Evolutionary conservation across 1,140 invertebrate species (phyloP).

Genomic region (Glossosoma conforme): DNA sequence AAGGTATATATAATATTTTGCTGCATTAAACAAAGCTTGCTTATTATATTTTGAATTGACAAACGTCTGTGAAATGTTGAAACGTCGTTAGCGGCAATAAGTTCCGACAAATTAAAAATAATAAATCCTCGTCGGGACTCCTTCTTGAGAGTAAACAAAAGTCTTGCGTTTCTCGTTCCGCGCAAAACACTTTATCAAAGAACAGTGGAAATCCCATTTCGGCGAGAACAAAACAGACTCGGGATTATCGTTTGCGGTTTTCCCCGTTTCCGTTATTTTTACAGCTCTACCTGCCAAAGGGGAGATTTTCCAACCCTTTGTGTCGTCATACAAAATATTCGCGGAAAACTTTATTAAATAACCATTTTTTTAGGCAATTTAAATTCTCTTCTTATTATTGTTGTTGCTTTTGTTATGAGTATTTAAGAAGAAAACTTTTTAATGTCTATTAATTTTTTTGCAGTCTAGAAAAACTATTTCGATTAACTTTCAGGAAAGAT

Average conservation of each 20-base stretch:
- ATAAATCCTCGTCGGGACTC: neutral
- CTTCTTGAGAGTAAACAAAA: conserved; percentile 3
- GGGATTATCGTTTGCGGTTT: conserved; percentile 28
- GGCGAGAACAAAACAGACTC: conserved; percentile 22
- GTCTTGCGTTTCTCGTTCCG: neutral
- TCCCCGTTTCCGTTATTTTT: conserved; percentile 22
- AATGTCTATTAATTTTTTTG: no score
- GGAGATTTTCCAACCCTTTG: conserved; percentile 1
- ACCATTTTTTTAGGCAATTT: neutral
- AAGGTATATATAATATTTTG: no score
- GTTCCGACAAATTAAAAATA: neutral
- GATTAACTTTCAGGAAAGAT: no score
- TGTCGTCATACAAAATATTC: conserved; percentile 7
- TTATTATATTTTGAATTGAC: no score
- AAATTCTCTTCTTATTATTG: no score
- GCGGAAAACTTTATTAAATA: neutral
- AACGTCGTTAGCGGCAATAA: neutral
- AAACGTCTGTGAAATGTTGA: neutral
- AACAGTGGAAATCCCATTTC: conserved; percentile 30
- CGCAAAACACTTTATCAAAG: conserved; percentile 17
- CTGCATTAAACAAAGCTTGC: no score
- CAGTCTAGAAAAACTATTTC: no score
- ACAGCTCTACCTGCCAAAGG: conserved; percentile 14
- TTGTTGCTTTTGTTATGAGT: no score
- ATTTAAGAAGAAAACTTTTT: no score